Evolutionary conservation across 2,113 vertebrate genomes (phyloP).

Genomic region (Macroglossus sobrinus): DNA sequence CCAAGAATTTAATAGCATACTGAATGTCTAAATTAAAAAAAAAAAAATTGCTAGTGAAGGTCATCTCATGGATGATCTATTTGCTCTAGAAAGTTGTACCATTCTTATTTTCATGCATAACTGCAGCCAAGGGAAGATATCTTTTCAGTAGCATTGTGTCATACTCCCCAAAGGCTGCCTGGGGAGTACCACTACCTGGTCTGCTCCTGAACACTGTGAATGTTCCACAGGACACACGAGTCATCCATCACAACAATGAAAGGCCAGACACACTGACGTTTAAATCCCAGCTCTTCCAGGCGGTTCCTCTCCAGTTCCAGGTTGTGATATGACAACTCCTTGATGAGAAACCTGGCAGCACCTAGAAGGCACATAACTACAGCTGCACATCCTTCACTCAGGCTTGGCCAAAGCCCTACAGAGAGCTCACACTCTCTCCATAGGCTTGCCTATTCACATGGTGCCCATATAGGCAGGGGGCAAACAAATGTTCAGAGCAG

Average conservation of each 20-base stretch:
- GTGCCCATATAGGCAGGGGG: no score
- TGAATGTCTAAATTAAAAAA: not conserved
- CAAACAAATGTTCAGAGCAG: not conserved
- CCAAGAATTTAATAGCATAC: not conserved
- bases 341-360: conserved; percentile 96
- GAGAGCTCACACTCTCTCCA: not conserved
- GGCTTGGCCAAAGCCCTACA: not conserved
- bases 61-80: not conserved
- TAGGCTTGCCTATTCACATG: not conserved
- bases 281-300: conserved; percentile 92
- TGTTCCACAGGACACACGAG: conserved; percentile 96
- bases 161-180: not conserved
- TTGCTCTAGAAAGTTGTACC: not conserved
- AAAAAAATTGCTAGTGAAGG: not conserved
- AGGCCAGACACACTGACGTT: conserved; percentile 95
- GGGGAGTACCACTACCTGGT: conserved; percentile 78
- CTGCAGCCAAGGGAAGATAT: not conserved
- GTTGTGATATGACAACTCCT: conserved; percentile 98
- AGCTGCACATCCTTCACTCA: not conserved
- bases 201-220: conserved; percentile 83
- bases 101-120: not conserved
- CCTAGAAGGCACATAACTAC: conserved; percentile 81
- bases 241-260: conserved; percentile 98
- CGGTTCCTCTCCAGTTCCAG: conserved; percentile 96
- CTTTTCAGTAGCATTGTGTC: not conserved